phyloP scores from a whole-genome alignment of 2,797 vertebrate species.

The Thunnus albacares region DNA sequence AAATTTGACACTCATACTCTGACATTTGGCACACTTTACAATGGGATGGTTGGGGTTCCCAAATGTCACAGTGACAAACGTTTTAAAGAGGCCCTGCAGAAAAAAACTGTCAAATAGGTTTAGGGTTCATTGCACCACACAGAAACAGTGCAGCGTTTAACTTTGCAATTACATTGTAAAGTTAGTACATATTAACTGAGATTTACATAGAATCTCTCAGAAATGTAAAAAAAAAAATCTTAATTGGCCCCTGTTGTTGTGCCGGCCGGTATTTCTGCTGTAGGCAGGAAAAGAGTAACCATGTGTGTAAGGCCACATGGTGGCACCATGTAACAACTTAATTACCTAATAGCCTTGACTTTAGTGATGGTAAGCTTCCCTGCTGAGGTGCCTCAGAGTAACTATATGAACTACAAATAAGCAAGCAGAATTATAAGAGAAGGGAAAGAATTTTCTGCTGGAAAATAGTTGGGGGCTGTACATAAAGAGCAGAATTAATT shows the following conservation, averaged over 20 bases:
- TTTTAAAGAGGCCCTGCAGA: not conserved
- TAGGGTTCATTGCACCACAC: conserved; percentile 11
- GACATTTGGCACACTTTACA: no score
- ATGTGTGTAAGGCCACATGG: conserved; percentile 59
- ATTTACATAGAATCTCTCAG: not conserved
- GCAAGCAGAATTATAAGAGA: not conserved
- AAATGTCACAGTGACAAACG: no score
- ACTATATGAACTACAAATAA: not conserved
- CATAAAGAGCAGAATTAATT: not conserved
- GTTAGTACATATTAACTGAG: not conserved
- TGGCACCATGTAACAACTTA: conserved; percentile 56
- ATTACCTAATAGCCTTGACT: not conserved
- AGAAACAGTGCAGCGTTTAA: not conserved
- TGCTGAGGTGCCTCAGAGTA: not conserved
- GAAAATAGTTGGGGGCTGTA: not conserved
- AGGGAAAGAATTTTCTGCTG: not conserved
- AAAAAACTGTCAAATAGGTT: not conserved
- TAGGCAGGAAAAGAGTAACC: not conserved
- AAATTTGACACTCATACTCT: no score
- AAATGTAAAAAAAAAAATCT: not conserved
- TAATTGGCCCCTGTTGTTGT: not conserved
- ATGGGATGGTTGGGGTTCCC: no score
- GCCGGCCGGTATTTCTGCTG: not conserved
- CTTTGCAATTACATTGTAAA: not conserved
- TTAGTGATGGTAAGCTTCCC: not conserved